Conservation (phyloP, 2,888 invertebrate species). For the Drosophila falleni region DNA sequence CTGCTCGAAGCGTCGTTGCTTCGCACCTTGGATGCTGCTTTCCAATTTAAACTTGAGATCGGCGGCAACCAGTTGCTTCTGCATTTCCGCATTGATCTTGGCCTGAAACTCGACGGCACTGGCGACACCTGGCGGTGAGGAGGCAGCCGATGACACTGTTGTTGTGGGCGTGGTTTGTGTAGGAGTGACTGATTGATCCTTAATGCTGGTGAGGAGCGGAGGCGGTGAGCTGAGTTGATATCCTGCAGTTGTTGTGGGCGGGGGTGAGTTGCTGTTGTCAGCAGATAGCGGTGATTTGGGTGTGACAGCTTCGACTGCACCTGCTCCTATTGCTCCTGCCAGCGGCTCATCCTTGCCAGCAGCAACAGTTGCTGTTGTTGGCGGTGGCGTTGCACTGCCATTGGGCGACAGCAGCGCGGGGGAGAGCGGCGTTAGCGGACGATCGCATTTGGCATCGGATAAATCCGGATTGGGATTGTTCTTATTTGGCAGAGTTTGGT, state of each 20-base stretch:
- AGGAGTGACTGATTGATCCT: conserved; percentile 78
- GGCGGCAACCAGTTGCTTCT: conserved; percentile 83
- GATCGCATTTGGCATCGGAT: conserved; percentile 94
- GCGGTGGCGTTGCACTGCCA: conserved; percentile 67
- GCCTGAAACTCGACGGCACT: conserved; percentile 82
- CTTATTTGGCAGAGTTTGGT: conserved; percentile 97
- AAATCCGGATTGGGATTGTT: conserved; percentile 98
- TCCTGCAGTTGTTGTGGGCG: conserved; percentile 56
- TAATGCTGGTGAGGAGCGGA: conserved; percentile 74
- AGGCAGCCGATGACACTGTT: conserved; percentile 75
- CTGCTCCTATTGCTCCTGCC: conserved; percentile 15
- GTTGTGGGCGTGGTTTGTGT: conserved; percentile 60
- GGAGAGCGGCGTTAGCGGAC: conserved; percentile 87
- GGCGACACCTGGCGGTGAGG: conserved; percentile 72
- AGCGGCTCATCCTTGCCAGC: conserved; percentile 46
- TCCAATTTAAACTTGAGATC: conserved; percentile 84
- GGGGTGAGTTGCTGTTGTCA: conserved; percentile 67
- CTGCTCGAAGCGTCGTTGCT: conserved; percentile 77
- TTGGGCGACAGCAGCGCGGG: conserved; percentile 79
- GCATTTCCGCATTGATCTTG: conserved; percentile 85
- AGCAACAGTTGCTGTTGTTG: conserved; percentile 32
- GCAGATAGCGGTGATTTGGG: conserved; percentile 74
- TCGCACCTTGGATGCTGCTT: conserved; percentile 80
- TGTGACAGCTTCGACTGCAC: conserved; percentile 47
- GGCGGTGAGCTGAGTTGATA: conserved; percentile 83